Evolutionary conservation across 2,888 invertebrate genomes (phyloP).

Genomic region (Dolomedes plantarius): DNA sequence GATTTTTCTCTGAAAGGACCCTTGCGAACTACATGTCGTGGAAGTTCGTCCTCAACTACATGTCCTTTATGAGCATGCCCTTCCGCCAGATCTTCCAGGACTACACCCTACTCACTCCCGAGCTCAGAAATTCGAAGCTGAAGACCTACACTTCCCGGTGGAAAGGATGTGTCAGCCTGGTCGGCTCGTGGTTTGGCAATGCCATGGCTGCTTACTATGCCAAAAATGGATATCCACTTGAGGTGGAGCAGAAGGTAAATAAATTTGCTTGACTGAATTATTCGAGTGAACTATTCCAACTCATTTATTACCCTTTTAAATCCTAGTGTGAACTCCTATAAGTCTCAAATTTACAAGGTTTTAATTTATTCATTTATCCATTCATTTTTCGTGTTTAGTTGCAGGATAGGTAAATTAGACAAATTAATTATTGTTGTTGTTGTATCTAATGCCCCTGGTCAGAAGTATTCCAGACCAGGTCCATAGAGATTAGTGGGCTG

Average conservation of each 20-base stretch:
- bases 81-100: conserved; percentile 67
- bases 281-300: too few species aligned
- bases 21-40: conserved; percentile 67
- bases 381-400: too few species aligned
- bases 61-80: conserved; percentile 71
- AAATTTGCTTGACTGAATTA: too few species aligned
- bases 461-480: too few species aligned
- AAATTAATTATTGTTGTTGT: too few species aligned
- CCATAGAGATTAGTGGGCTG: too few species aligned
- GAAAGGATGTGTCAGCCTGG: conserved; percentile 66
- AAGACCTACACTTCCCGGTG: conserved; percentile 63
- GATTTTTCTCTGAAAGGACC: conserved; percentile 21
- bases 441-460: too few species aligned
- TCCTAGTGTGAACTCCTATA: too few species aligned
- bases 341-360: too few species aligned
- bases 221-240: conserved; percentile 45
- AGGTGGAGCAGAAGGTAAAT: conserved; percentile 55
- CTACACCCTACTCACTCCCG: conserved; percentile 55
- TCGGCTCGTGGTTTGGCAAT: conserved; percentile 60
- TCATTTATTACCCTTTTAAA: too few species aligned
- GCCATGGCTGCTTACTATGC: conserved; percentile 62
- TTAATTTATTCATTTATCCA: too few species aligned
- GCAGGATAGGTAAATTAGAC: too few species aligned
- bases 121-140: conserved; percentile 51
- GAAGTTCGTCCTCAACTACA: conserved; percentile 66